Evolutionary conservation across 2,888 invertebrate genomes (phyloP), one percentile per base, ranked within the genome.

Genomic region (Leptinotarsa juncta): DNA sequence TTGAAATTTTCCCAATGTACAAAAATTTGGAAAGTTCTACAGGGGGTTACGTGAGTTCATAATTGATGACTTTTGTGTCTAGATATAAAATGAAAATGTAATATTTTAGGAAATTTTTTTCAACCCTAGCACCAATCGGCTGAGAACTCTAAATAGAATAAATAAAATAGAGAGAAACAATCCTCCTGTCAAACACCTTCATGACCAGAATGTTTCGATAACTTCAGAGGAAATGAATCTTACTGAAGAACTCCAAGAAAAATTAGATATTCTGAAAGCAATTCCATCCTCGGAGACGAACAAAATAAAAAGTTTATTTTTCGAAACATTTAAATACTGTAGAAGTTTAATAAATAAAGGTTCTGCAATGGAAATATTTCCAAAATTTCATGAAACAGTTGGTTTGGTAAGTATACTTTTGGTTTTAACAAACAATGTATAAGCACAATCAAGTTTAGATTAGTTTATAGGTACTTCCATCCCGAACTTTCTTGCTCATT

Each of bases 101-200:
- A 57, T 57, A 12, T 57, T 20, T 57, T 7, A 57, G 57, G 57
- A 57, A 14, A n/a, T 66, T 5, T 66, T 66, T 66, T 66, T 14
- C 18, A 66, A 66, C 49, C 66, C 66, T 18, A 42, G 14, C 48
- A 66, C 66, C 3, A 66, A 66, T 49, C 16, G 66, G n/a, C 49
- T 20, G 20, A 66, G 66, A 66, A 66, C 66, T n/a, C 20, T 66
- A 2, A 50, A 66, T 14, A 66, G 18, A 20, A 66, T 66, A 18
- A 20, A 66, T 48, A 10, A 66, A 49, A 12, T 49, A 18, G 18
- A 66, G 20, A 66, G 20, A 18, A 42, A 42, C 42, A 42, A 42
- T 42, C 42, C 10, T 42, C 10, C 10, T 42, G 42, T 2, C 42
- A 42, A 42, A 42, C 10, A 42, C 42, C 42, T 42, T 42, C 42